A percentile compares a stretch with the other conserved stretches of the same genome.
Conservation (phyloP, 2,888 invertebrate genomes). For the Conomelus anceps region DNA sequence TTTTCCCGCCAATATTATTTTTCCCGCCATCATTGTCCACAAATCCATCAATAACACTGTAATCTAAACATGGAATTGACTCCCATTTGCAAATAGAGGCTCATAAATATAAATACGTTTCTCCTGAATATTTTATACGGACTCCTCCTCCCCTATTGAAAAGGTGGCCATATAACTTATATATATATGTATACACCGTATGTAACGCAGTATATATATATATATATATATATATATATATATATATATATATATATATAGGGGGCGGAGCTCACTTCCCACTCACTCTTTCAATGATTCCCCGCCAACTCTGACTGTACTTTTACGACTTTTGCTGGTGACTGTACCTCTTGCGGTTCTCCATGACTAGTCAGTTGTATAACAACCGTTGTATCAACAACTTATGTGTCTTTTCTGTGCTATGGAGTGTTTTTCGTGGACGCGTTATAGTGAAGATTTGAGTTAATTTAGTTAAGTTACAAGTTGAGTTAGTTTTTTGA, state of each 20-base stretch:
- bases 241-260: neutral
- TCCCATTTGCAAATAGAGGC: neutral
- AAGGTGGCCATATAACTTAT: neutral
- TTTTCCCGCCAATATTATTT: neutral
- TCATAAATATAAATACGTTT: neutral
- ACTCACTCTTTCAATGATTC: neutral
- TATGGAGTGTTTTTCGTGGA: too few relatives aligned
- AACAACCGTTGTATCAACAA: neutral
- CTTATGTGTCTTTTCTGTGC: too few relatives aligned
- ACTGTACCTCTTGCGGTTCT: neutral
- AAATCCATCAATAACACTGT: neutral
- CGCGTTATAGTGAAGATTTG: too few relatives aligned
- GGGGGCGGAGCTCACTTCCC: too few relatives aligned
- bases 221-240: constrained; percentile 8
- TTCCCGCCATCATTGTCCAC: neutral
- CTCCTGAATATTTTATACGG: neutral
- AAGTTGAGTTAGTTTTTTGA: too few relatives aligned
- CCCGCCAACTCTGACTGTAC: constrained; percentile 15
- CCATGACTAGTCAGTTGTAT: neutral
- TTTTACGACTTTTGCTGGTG: neutral
- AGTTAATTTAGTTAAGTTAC: too few relatives aligned
- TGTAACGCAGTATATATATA: neutral
- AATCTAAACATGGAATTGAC: neutral
- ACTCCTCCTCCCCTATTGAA: neutral
- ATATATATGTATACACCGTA: constrained; percentile 1